Evolutionary conservation across 2,113 vertebrate species (phyloP).

Genomic region (Gyps fulvus): DNA sequence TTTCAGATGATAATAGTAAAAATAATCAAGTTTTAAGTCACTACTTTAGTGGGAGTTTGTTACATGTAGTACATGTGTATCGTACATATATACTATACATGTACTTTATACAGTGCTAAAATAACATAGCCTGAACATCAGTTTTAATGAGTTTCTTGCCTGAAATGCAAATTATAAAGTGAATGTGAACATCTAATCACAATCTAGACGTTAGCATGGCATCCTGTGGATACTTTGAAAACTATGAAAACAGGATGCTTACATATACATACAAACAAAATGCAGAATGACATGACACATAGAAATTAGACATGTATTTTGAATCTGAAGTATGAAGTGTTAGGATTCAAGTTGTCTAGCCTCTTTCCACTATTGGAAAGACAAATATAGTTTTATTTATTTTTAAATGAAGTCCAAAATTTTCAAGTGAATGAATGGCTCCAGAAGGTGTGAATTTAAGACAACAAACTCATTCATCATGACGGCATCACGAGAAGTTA

Average conservation of each 20-base stretch:
- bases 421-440: background rate
- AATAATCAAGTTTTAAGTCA: background rate
- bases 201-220: background rate
- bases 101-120: background rate
- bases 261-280: background rate
- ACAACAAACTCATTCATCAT: background rate
- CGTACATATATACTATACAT: accelerated
- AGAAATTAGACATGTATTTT: background rate
- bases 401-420: background rate
- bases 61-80: background rate
- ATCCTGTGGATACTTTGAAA: background rate
- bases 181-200: background rate
- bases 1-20: background rate
- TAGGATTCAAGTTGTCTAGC: background rate
- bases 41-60: background rate
- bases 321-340: background rate
- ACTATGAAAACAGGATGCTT: background rate
- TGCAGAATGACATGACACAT: background rate
- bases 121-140: background rate
- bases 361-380: background rate
- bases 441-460: background rate
- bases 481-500: background rate
- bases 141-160: background rate
- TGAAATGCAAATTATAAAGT: background rate
- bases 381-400: background rate